These are phyloP conservation scores for Prosopocoilus inquinatus DNA, from an alignment of 2,888 invertebrate genomes.

Conservation along the genomic window DNA sequence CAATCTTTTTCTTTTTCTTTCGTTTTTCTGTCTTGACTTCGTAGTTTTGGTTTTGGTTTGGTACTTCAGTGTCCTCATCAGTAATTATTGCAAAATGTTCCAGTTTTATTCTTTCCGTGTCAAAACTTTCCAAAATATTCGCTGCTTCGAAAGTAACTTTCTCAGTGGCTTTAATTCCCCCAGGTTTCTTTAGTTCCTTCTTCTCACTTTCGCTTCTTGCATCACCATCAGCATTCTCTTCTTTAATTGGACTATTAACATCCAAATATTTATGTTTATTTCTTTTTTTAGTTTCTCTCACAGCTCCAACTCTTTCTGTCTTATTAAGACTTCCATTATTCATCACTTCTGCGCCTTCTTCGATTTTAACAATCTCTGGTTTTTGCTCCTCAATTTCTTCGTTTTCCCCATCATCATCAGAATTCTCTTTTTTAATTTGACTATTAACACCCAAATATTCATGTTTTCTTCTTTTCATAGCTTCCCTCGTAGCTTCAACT, in stretches of 20 bases:
- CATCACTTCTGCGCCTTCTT: too few species aligned
- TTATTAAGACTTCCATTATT: slow-evolving; percentile 15
- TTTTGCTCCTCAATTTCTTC: slow-evolving; percentile 22
- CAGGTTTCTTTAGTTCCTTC: slow-evolving; percentile 12
- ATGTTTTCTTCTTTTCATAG: slow-evolving; percentile 5
- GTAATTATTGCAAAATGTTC: slow-evolving; percentile 25
- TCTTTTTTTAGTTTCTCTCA: slow-evolving; percentile 7
- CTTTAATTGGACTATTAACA: background rate
- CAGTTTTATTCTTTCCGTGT: slow-evolving; percentile 32
- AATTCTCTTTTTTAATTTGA: slow-evolving; percentile 9
- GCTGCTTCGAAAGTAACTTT: background rate
- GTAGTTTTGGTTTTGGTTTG: slow-evolving; percentile 7
- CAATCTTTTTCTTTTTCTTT: slow-evolving; percentile 13
- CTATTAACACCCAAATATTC: too few species aligned
- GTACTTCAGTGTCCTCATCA: slow-evolving; percentile 6
- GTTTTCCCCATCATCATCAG: slow-evolving; percentile 8
- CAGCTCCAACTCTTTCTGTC: slow-evolving; percentile 6
- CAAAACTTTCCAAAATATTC: background rate
- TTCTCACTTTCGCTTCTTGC: slow-evolving; percentile 15
- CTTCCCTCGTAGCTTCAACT: slow-evolving; percentile 4
- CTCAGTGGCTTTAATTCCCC: too few species aligned
- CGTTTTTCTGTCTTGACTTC: slow-evolving; percentile 4
- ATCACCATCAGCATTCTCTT: slow-evolving; percentile 12
- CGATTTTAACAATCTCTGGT: too few species aligned
- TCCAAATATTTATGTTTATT: background rate